phyloP scores from a whole-genome alignment of 2,888 invertebrate genomes.

The Drosophila formosana region DNA sequence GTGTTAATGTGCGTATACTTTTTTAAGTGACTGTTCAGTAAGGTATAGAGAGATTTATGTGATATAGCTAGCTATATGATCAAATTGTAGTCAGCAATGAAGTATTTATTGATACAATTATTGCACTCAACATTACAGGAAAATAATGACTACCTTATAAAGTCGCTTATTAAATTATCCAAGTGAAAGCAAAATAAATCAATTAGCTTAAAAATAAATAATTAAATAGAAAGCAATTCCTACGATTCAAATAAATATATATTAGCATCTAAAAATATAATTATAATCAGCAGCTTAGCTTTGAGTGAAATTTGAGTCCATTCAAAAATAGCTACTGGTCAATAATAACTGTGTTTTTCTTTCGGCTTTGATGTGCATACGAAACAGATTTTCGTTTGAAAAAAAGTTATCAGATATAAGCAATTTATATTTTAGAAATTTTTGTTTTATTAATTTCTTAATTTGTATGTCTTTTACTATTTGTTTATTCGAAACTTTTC shows the following conservation, averaged over 20 bases:
- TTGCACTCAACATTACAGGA: not conserved
- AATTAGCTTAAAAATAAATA: no score
- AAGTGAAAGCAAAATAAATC: no score
- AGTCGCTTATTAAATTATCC: not conserved
- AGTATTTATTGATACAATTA: not conserved
- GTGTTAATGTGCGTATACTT: constrained; percentile 1
- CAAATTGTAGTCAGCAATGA: not conserved
- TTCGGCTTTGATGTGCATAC: not conserved
- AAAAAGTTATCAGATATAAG: not conserved
- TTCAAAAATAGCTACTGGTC: not conserved
- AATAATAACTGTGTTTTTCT: not conserved
- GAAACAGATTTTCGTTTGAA: not conserved
- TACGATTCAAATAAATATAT: no score
- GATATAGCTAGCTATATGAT: not conserved
- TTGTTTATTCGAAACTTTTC: not conserved
- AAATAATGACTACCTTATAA: not conserved
- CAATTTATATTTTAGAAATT: not conserved
- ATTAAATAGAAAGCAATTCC: no score
- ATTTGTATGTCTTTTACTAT: not conserved
- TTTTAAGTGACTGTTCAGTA: constrained; percentile 16
- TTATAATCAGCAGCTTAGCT: not conserved
- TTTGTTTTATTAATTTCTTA: not conserved
- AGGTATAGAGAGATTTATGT: constrained; percentile 13
- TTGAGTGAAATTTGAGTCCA: not conserved
- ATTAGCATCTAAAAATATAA: not conserved